Evolutionary conservation across 2,113 vertebrate genomes (phyloP), one percentile per base, ranked within the genome.

Genomic region (Carollia perspicillata): DNA sequence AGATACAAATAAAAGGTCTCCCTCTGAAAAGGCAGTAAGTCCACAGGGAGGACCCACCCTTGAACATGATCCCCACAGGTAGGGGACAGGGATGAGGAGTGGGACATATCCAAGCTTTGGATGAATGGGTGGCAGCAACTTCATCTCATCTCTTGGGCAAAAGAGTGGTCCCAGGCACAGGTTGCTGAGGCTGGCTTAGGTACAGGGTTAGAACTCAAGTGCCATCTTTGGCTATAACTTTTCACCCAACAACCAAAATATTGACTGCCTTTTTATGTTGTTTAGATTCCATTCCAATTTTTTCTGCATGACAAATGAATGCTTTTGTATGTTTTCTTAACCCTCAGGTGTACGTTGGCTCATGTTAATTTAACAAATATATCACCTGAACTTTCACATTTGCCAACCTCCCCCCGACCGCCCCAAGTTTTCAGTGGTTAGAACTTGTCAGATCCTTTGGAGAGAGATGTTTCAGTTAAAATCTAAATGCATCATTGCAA

Each of bases 31-130:
- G 16, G 10, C 42, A 69, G 2, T 8, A 63, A 26, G 13, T 77
- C 66, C 28, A 26, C 35, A 44, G 8, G 13, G 63, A 81, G 37
- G 23, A 26, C 7, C 60, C 40, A 40, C 3, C 16, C 55, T 30
- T 49, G 22, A 75, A 60, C 1, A 0, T 6, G 8, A 77, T 37
- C 58, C 9, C 14, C 16, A 44, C 0, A 0, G 10, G 28, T 23
- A 22, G n/a, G n/a, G 58, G 6, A 5, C 2, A 65, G n/a, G 22
- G 4, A 2, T 51, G 6, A 40, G 16, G 28, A 2, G 6, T 60
- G 12, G 58, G 58, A 20, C 35, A 40, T 13, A 7, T 28, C 17
- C 1, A 12, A 44, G 26, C 55, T 49, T 42, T n/a, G 33, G 10
- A 3, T 35, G 9, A 74, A 60, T n/a, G 80, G 35, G 17, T 1